phyloP scores from a whole-genome alignment of 2,797 vertebrate species.

The Gymnopithys bicolor region DNA sequence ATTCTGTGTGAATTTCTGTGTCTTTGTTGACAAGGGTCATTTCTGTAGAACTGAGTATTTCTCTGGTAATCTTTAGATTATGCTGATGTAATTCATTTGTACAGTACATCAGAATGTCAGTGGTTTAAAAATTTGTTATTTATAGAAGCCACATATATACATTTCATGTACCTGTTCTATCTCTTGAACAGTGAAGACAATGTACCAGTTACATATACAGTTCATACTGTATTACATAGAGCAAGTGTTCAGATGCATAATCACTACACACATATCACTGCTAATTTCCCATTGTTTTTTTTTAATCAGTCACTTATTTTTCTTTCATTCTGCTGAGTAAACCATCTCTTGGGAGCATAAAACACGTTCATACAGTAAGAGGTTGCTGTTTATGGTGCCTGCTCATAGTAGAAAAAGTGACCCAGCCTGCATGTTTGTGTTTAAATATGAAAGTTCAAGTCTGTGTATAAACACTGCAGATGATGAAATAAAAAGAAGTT shows the following conservation, averaged over 20 bases:
- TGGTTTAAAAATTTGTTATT: background rate
- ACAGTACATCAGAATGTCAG: background rate
- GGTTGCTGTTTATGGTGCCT: background rate
- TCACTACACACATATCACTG: background rate
- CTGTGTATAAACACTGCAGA: background rate
- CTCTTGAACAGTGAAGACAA: background rate
- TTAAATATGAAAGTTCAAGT: background rate
- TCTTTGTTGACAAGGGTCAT: conserved; percentile 55
- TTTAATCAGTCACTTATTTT: background rate
- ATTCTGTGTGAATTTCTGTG: conserved; percentile 64
- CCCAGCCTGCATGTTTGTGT: background rate
- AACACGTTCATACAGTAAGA: background rate
- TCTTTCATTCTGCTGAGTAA: background rate
- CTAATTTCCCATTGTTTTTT: background rate
- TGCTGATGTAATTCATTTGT: background rate
- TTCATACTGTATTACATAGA: background rate
- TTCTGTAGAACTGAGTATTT: conserved; percentile 45
- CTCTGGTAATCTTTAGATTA: conserved; percentile 8
- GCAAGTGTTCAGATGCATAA: background rate
- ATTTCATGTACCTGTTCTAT: background rate
- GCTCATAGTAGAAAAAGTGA: background rate
- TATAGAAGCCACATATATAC: background rate
- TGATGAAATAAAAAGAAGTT: background rate
- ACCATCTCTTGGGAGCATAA: background rate
- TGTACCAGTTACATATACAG: background rate